phyloP scores from a whole-genome alignment of 2,113 vertebrate genomes.

The Ailuropoda melanoleuca region DNA sequence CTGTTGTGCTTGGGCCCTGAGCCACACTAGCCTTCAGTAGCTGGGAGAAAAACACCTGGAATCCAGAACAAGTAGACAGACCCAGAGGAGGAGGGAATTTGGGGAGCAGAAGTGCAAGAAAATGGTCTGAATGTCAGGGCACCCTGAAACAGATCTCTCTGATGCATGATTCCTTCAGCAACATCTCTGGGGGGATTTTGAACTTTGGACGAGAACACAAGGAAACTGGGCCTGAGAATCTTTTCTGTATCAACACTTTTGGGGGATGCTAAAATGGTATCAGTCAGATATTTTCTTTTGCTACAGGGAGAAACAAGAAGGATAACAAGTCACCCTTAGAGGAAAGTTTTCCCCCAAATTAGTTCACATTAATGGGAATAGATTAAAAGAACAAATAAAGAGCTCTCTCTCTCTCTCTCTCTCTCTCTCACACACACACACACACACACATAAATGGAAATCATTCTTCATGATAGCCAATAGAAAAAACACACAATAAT shows the following conservation, averaged over 20 bases:
- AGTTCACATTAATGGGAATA: neutral
- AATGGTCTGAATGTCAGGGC: neutral
- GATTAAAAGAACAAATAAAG: neutral
- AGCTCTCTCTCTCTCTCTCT: neutral
- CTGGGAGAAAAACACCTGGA: neutral
- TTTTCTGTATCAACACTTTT: neutral
- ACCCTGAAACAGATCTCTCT: neutral
- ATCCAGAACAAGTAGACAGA: neutral
- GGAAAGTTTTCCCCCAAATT: neutral
- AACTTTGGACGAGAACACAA: neutral
- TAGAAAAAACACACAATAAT: neutral
- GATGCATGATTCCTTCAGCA: accelerated
- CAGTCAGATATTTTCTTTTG: neutral
- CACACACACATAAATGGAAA: neutral
- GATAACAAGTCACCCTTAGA: neutral
- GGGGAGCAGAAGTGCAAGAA: neutral
- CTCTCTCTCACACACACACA: too few species aligned
- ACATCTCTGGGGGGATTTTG: neutral
- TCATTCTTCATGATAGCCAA: too few species aligned
- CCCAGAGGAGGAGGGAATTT: neutral
- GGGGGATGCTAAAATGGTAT: accelerated
- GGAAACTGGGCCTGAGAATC: too few species aligned
- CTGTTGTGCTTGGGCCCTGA: accelerated
- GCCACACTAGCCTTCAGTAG: neutral
- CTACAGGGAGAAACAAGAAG: neutral